Base-by-base conservation (phyloP, 2,113 vertebrate species). In the Atherinomorus stipes region DNA sequence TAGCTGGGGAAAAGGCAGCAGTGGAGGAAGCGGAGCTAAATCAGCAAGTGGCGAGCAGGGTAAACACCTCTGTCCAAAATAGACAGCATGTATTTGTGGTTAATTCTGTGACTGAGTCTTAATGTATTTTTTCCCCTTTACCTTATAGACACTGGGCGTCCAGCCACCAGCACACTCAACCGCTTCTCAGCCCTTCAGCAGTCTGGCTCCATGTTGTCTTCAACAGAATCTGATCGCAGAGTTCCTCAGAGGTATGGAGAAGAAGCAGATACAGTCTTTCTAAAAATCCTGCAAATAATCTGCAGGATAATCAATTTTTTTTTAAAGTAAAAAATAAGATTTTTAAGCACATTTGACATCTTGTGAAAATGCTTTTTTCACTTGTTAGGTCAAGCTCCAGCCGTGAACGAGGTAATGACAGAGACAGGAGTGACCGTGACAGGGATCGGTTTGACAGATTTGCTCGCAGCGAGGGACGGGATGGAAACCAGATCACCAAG, bases 1-100 rank as follows among this genome's bases (percentile, higher is more conserved):
- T 0, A 98, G 96, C 88, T 99, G 98, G 97, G 97, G 96, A 68
- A 98, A 98, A 89, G 97, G 98, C 62, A 98, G 97, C 94, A 99
- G 97, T 0, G 96, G 98, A 62, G 97, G 98, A 74, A 95, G 94
- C 38, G 97, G 97, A 1, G 85, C 95, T 0, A 99, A 99, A 88
- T 94, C 89, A 81, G 70, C 91, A 85, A 47, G 86, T 91, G 51
- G 95, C 94, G 80, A 95, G 86, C 94, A 88, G 5, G 95, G 97
- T 98, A 94, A 69, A 31, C 9, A 10, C 1, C 9, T 10, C 45
- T 7, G 23, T 50, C 8, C 38, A 23, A 45, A 15, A 34, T 34
- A 10, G 7, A 42, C 6, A 9, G 1, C 2, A 2, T 40, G 37
- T 1, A 23, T 67, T 68, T 9, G 26, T 31, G 7, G 7, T 12